Evolutionary conservation across 2,113 vertebrate species (phyloP), one percentile per base, ranked within the genome.

Genomic region (Ia io): DNA sequence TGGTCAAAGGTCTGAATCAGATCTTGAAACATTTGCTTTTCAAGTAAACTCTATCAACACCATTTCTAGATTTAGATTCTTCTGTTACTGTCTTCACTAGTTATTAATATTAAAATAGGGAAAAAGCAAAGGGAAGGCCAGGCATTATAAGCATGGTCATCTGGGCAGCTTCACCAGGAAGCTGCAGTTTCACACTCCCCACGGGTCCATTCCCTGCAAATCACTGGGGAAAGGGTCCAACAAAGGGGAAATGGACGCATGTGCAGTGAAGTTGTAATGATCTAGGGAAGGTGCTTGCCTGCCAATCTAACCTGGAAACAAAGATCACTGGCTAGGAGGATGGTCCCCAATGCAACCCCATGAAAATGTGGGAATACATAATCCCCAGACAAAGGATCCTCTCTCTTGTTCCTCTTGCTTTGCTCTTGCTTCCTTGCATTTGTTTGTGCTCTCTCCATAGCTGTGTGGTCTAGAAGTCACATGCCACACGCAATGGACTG

Each of bases 11-110:
- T 91, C 63, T 89, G 69, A 83, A 92, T 96, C 32, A 89, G 84
- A 95, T 84, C 88, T 94, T 67, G 73, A 20, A 91, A 65, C 65
- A 71, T 83, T 25, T 91, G 84, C 56, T 96, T 84, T 95, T 79
- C 47, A 32, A 88, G 70, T 59, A 94, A 84, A 67, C 73, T 63
- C n/a, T 61, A 89, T 67, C 6, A 3, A 84, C 42, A 93, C 61
- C 84, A 78, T 67, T 82, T 91, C 79, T 69, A 73, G 65, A 90
- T 94, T 90, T 70, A 71, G 70, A 90, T 35, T 53, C 63, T 67
- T 67, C 63, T 67, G 63, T 67, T 67, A n/a, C 63, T n/a, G 14
- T n/a, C 30, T 16, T 67, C 32, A n/a, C 32, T 67, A 67, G 14
- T 67, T 67, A 65, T 65, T 65, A n/a, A 8, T 32, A 32, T 65